These are phyloP conservation scores for Tursiops truncatus DNA, from an alignment of 2,113 vertebrate genomes.

Conservation along the genomic window DNA sequence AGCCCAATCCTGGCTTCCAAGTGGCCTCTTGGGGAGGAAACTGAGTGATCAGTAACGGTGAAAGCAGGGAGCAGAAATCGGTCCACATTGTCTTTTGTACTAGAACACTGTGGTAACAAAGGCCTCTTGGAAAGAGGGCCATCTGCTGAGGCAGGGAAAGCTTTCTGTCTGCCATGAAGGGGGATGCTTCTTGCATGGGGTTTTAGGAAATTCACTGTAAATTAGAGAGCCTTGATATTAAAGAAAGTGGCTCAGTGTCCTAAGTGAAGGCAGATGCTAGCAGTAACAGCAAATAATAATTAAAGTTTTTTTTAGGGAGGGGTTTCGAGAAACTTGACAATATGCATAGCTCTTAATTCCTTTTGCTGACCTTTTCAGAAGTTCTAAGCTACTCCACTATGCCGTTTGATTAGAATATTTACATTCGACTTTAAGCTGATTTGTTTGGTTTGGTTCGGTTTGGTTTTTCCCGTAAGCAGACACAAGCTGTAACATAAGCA, in stretches of 20 bases:
- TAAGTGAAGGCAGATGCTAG: neutral
- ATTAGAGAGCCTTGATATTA: neutral
- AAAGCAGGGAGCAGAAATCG: neutral
- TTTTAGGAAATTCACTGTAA: neutral
- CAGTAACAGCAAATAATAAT: neutral
- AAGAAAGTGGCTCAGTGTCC: neutral
- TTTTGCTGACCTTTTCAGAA: neutral
- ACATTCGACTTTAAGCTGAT: neutral
- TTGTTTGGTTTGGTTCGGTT: neutral
- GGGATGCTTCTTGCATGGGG: neutral
- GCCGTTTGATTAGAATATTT: slow-evolving; percentile 8
- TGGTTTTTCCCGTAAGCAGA: neutral
- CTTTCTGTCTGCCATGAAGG: neutral
- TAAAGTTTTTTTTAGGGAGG: neutral
- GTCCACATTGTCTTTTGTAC: neutral
- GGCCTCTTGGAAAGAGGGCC: neutral
- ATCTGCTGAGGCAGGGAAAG: slow-evolving; percentile 37
- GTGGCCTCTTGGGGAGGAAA: neutral
- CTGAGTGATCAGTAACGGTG: neutral
- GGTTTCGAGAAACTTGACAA: slow-evolving; percentile 7
- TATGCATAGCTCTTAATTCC: neutral
- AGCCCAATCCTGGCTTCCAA: neutral
- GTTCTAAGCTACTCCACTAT: slow-evolving; percentile 13
- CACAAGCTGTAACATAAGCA: neutral
- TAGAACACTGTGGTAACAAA: slow-evolving; percentile 37